Conservation (phyloP, 2,888 invertebrate species). For the Microctonus aethiopoides region DNA sequence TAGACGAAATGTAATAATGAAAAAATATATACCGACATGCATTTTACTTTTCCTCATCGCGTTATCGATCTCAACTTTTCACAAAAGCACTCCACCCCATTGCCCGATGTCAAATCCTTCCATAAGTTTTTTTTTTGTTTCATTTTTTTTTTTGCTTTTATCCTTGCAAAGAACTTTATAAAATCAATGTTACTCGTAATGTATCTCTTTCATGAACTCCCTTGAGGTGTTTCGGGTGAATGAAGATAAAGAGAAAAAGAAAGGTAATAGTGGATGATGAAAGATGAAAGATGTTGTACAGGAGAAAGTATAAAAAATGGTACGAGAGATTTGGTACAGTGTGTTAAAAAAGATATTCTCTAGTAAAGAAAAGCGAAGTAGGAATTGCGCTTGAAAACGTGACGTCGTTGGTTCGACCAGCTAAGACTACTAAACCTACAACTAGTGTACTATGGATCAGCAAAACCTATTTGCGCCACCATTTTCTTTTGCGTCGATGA, state of each 20-base stretch:
- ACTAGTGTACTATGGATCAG: conserved; percentile 11
- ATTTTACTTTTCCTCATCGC: neutral
- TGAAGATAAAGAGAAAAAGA: neutral
- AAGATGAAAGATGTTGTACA: conserved; percentile 26
- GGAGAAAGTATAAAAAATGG: neutral
- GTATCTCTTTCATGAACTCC: conserved; percentile 27
- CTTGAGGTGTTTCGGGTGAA: conserved; percentile 3
- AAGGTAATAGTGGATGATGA: neutral
- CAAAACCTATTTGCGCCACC: neutral
- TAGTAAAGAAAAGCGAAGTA: conserved; percentile 10
- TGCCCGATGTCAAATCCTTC: neutral
- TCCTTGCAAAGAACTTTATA: conserved; percentile 14
- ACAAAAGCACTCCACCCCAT: neutral
- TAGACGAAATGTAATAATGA: neutral
- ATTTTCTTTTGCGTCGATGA: conserved; percentile 17
- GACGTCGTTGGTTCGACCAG: conserved; percentile 30
- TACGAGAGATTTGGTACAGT: neutral
- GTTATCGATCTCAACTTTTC: conserved; percentile 7
- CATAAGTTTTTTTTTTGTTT: neutral
- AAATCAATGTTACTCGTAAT: conserved; percentile 26
- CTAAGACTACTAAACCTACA: neutral
- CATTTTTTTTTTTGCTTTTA: neutral
- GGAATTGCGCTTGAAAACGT: conserved; percentile 30
- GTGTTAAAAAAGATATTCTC: conserved; percentile 9
- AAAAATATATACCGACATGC: neutral